Evolutionary conservation across 2,113 vertebrate genomes (phyloP), one percentile per base, ranked within the genome.

Genomic region (Rhipidura dahli): DNA sequence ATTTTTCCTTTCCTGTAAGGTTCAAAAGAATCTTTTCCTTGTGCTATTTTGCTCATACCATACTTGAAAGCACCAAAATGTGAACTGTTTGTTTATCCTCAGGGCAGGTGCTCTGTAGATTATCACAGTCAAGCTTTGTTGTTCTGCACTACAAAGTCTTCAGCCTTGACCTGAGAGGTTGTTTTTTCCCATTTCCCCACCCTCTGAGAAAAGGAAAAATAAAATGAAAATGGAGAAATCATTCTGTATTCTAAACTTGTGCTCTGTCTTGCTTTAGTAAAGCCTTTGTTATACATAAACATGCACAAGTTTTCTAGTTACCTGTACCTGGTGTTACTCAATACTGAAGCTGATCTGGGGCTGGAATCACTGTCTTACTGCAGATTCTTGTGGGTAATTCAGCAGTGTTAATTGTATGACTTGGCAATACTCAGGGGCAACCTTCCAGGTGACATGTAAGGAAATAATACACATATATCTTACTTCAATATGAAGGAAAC

Each of bases 1-100:
- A 72, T 89, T 95, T 94, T 86, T 44, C 69, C 8, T 75, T 83
- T 88, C 70, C 81, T 89, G 11, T 59, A 88, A 93, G 78, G 87
- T 95, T 96, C 95, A 96, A 94, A 96, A 71, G 81, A 91, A 68
- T 50, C 59, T 70, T 95, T 90, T 95, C 30, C 77, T 90, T 6
- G 15, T 50, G 75, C 75, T 85, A 9, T 94, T 95, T 88, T 75
- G 57, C 69, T 94, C 64, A 76, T 50, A 80, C 39, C 75, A 59
- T 71, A 91, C 76, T 94, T 91, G 77, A 95, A 96, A 96, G 86
- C 64, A 93, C 78, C 88, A 72, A 81, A 90, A 91, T 95, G 89
- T 78, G 89, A 97, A 75, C 83, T 89, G 86, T 96, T 96, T 95
- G 91, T 92, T 96, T 96, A 96, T 95, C 96, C 96, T 96, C 91